Evolutionary conservation across 2,113 vertebrate species (phyloP).

Genomic region (Brachyhypopomus gauderio): DNA sequence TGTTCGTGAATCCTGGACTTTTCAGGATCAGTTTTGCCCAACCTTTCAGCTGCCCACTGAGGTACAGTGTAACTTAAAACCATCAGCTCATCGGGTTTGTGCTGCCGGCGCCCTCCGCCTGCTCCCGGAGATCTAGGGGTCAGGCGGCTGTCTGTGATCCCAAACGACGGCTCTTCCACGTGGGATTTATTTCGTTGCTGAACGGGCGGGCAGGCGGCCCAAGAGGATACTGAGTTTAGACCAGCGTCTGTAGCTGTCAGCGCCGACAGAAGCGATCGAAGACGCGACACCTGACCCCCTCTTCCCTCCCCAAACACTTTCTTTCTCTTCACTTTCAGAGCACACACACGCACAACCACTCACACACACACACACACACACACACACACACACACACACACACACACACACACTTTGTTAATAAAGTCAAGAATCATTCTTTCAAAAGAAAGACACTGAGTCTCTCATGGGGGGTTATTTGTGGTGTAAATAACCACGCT

Average conservation of each 20-base stretch:
- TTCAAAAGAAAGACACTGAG: no score
- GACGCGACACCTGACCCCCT: slow-evolving; percentile 66
- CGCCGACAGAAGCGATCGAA: slow-evolving; percentile 73
- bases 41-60: slow-evolving; percentile 43
- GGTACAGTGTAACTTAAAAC: slow-evolving; percentile 75
- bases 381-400: no score
- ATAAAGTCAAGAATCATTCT: background rate
- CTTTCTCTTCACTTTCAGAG: slow-evolving; percentile 61
- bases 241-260: slow-evolving; percentile 79
- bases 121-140: slow-evolving; percentile 75
- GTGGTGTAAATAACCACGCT: no score
- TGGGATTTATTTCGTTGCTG: slow-evolving; percentile 79
- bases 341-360: background rate
- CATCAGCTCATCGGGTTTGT: slow-evolving; percentile 56
- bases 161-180: slow-evolving; percentile 75
- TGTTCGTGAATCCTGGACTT: slow-evolving; percentile 3
- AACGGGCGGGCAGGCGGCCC: slow-evolving; percentile 75
- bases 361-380: background rate
- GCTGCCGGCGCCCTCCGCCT: slow-evolving; percentile 76
- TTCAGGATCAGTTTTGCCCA: slow-evolving; percentile 14
- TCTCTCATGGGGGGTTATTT: no score
- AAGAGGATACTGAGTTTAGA: slow-evolving; percentile 78
- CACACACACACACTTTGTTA: background rate
- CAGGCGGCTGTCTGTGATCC: slow-evolving; percentile 78
- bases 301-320: slow-evolving; percentile 71